Percentiles rank a stretch among this genome's conserved stretches.
These are phyloP conservation scores for Diceros bicornis DNA, from an alignment of 2,797 vertebrate genomes.

Conservation along the genomic window DNA sequence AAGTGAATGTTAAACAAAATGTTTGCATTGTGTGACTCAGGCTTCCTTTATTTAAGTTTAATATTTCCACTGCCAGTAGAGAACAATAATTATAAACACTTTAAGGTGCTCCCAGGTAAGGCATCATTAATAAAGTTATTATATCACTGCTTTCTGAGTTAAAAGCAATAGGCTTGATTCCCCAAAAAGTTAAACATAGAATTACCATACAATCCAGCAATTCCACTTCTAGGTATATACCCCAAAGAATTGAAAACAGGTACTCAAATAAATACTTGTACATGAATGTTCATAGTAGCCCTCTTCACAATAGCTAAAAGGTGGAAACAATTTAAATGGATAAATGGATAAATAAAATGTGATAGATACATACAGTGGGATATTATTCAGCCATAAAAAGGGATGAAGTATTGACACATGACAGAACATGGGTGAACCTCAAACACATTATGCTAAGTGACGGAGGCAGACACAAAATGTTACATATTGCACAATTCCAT, in stretches of 20 bases:
- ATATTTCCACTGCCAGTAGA: conserved; percentile 29
- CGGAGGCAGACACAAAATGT: neutral
- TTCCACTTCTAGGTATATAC: neutral
- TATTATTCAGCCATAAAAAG: conserved; percentile 13
- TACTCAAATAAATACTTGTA: neutral
- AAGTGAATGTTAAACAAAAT: conserved; percentile 57
- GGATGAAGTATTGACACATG: conserved; percentile 24
- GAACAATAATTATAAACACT: conserved; percentile 67
- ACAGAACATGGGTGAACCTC: neutral
- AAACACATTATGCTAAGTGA: conserved; percentile 55
- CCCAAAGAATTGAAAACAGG: conserved; percentile 12
- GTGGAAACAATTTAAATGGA: neutral
- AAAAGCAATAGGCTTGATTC: conserved; percentile 22
- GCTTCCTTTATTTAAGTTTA: conserved; percentile 42
- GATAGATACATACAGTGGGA: neutral
- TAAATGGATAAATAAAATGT: conserved; percentile 1
- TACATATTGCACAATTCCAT: neutral
- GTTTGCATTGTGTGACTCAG: neutral
- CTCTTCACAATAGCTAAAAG: neutral
- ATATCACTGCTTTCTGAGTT: neutral
- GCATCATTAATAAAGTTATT: conserved; percentile 53
- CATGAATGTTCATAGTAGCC: neutral
- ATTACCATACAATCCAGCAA: neutral
- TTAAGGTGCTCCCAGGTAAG: neutral
- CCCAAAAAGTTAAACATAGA: conserved; percentile 55